Percentiles rank a stretch among this genome's conserved stretches.
Conservation (phyloP, 1,140 invertebrate genomes). For the Procambarus virginalis region DNA sequence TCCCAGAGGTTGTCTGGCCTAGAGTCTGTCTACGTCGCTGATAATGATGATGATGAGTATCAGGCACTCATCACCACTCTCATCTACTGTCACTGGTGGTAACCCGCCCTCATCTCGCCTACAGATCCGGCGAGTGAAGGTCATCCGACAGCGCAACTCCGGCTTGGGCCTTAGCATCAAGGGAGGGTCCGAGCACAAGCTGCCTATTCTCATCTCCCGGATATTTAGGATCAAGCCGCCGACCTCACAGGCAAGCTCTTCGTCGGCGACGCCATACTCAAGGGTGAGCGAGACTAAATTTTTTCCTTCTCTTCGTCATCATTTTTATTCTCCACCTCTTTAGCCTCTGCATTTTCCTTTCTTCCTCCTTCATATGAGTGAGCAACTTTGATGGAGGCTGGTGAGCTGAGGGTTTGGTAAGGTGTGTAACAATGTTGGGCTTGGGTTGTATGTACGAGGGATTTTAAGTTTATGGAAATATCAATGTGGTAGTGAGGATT, state of each 20-base stretch:
- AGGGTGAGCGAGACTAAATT: constrained; percentile 79
- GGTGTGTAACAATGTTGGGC: too few relatives aligned
- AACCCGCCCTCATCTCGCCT: too few relatives aligned
- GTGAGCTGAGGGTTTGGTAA: not conserved
- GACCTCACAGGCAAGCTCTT: constrained; percentile 93
- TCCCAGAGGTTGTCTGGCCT: too few relatives aligned
- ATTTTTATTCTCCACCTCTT: too few relatives aligned
- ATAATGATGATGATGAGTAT: too few relatives aligned
- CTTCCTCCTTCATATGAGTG: not conserved
- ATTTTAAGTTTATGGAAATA: too few relatives aligned
- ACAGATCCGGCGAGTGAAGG: constrained; percentile 61
- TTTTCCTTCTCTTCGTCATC: not conserved
- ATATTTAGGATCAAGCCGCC: constrained; percentile 93
- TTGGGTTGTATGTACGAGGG: too few relatives aligned
- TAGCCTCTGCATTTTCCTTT: too few relatives aligned
- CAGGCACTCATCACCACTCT: too few relatives aligned
- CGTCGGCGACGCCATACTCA: constrained; percentile 96
- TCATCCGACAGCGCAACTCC: constrained; percentile 47
- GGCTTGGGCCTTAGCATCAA: constrained; percentile 95
- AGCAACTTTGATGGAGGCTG: not conserved
- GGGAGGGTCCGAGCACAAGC: constrained; percentile 93
- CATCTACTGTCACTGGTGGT: too few relatives aligned
- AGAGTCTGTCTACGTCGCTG: too few relatives aligned
- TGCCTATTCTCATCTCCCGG: constrained; percentile 96
- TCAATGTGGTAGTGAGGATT: too few relatives aligned